phyloP scores from a whole-genome alignment of 2,797 vertebrate species.

The Peromyscus eremicus region DNA sequence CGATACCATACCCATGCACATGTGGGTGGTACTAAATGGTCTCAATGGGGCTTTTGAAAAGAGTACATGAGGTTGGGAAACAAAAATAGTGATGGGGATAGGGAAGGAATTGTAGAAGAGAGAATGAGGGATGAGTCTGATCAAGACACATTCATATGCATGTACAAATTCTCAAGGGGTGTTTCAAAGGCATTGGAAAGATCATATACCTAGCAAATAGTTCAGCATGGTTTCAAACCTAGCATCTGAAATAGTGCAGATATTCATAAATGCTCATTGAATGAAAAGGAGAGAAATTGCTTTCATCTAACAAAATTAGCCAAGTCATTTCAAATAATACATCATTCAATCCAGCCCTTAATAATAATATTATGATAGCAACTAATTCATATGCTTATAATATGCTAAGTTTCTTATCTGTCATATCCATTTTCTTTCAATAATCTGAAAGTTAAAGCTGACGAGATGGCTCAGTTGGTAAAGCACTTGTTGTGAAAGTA shows the following conservation, averaged over 20 bases:
- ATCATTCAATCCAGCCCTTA: background rate
- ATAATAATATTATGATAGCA: slow-evolving; percentile 18
- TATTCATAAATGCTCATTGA: background rate
- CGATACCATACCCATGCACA: background rate
- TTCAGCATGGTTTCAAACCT: background rate
- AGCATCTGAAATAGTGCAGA: background rate
- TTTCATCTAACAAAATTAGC: background rate
- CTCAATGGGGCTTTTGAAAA: background rate
- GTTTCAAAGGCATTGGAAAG: background rate
- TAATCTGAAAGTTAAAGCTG: background rate
- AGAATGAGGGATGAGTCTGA: background rate
- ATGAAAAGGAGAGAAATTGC: background rate
- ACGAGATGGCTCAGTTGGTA: background rate
- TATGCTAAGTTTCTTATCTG: background rate
- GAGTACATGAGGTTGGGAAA: background rate
- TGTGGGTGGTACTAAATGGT: background rate
- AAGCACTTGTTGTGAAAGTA: background rate
- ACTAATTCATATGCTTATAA: background rate
- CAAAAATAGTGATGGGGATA: background rate
- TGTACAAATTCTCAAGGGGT: background rate
- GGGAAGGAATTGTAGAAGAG: background rate
- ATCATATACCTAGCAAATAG: background rate
- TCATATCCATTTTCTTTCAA: slow-evolving; percentile 3
- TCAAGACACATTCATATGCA: background rate
- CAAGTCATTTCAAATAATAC: slow-evolving; percentile 28